Base-by-base conservation (phyloP, 2,888 invertebrate species). In the Caenorhabditis afra region DNA sequence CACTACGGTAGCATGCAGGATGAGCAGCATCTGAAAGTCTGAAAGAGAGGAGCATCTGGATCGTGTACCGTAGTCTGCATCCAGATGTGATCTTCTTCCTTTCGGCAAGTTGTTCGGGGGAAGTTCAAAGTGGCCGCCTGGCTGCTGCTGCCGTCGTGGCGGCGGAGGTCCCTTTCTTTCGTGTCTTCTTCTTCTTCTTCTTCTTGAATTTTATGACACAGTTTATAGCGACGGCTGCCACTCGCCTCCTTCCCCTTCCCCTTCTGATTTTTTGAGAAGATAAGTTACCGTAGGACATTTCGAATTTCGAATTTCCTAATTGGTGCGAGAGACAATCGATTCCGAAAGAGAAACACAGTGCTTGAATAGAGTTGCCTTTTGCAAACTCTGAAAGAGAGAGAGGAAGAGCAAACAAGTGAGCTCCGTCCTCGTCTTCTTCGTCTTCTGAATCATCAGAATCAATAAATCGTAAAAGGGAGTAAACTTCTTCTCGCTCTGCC, bases 141-240 rank as follows among this genome's bases (percentile, higher is more conserved):
- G 22, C 20, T 20, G 52, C 52, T 61, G 68, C 52, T 45, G 67
- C 50, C 47, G 47, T 18, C 59, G n/a, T n/a, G 49, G 67, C 44
- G 62, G 37, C 45, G 37, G 44, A 37, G 45, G 61, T 61, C 71
- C 29, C 41, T 53, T 65, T 47, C 55, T 53, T 53, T n/a, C n/a
- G n/a, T n/a, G n/a, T n/a, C n/a, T n/a, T n/a, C n/a, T n/a, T n/a
- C n/a, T n/a, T n/a, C n/a, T n/a, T n/a, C n/a, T 50, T 10, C 52
- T 55, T 71, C 71, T 71, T 37, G 70, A 71, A 71, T 64, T 71
- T 71, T 71, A 71, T 47, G 62, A 57, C 62, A 49, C 57, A 37
- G 22, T 71, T 64, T 64, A 71, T 64, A 64, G 62, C 71, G 62
- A 55, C 52, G 55, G 62, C 49, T 47, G 64, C 71, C 62, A 53